Conservation (phyloP, 2,797 vertebrate genomes). For the Pseudochirops corinnae region DNA sequence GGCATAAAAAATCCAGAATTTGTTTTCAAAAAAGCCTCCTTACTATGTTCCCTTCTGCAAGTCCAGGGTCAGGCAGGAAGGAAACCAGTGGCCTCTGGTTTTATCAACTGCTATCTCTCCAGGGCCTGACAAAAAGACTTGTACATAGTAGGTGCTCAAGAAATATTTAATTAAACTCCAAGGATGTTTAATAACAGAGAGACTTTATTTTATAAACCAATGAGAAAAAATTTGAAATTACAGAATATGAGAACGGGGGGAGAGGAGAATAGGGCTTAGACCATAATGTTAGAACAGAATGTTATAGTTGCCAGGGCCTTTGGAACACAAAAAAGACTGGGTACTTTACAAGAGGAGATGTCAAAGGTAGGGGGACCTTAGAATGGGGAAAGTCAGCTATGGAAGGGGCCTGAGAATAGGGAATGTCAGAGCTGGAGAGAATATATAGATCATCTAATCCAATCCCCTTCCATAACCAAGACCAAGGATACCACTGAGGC, state of each 20-base stretch:
- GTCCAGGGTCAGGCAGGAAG: too few species aligned
- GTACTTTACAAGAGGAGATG: neutral
- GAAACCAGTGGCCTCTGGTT: neutral
- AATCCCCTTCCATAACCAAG: neutral
- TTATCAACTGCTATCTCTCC: neutral
- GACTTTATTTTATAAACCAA: neutral
- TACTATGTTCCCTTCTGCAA: neutral
- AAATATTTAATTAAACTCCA: neutral
- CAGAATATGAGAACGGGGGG: neutral
- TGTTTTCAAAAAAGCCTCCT: neutral
- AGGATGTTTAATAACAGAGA: too few species aligned
- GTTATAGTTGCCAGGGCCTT: too few species aligned
- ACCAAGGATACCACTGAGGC: neutral
- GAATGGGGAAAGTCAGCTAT: neutral
- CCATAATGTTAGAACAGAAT: neutral
- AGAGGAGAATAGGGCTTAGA: neutral
- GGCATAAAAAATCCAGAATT: neutral
- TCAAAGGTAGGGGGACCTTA: neutral
- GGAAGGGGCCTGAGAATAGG: neutral
- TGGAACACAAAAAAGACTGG: neutral
- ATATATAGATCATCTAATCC: neutral
- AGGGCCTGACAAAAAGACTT: neutral
- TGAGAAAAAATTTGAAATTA: neutral
- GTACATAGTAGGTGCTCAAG: neutral
- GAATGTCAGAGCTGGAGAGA: neutral